Conservation (phyloP, 2,113 vertebrate genomes). For the Parotia lawesii region DNA sequence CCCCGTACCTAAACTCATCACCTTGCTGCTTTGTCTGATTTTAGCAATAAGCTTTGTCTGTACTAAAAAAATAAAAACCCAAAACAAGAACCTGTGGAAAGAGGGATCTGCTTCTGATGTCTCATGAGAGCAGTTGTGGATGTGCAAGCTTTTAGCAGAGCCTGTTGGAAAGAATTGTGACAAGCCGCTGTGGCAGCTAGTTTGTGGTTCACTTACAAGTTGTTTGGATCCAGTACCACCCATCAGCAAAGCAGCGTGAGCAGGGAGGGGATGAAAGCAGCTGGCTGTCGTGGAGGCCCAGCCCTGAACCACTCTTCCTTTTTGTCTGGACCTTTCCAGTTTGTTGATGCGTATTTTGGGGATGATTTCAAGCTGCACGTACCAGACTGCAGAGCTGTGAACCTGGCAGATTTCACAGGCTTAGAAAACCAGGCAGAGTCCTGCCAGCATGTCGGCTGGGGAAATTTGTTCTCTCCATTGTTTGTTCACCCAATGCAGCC, state of each 20-base stretch:
- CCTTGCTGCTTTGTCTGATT: background rate
- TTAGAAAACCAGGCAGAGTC: background rate
- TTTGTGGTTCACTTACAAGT: background rate
- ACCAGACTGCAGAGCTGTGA: background rate
- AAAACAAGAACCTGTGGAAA: background rate
- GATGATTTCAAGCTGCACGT: background rate
- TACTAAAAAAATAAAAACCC: too few species aligned
- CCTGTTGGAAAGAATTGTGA: background rate
- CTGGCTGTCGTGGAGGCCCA: too few species aligned
- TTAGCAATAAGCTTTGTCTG: background rate
- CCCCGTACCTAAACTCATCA: background rate
- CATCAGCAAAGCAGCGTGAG: background rate
- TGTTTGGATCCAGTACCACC: background rate
- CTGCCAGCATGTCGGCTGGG: background rate
- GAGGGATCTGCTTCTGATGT: background rate
- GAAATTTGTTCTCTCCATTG: background rate
- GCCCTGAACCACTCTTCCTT: background rate
- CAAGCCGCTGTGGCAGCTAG: background rate
- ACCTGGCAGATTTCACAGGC: background rate
- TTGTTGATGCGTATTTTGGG: rapidly evolving
- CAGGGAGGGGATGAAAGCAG: background rate
- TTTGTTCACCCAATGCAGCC: background rate
- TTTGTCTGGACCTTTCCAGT: background rate
- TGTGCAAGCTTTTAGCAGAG: background rate
- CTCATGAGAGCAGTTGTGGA: background rate